phyloP scores from a whole-genome alignment of 2,113 vertebrate genomes.

The Natator depressus region DNA sequence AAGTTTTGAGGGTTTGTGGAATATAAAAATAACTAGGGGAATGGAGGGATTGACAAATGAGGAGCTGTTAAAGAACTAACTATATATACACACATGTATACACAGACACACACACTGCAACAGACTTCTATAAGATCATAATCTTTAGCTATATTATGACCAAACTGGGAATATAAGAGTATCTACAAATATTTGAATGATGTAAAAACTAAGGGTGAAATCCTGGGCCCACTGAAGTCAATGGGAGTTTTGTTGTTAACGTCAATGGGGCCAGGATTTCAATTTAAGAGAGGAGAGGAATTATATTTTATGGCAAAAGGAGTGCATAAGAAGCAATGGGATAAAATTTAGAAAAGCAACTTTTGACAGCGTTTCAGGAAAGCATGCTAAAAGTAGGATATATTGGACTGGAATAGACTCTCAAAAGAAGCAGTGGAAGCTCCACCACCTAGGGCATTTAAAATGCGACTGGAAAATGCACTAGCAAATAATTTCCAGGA shows the following conservation, averaged over 20 bases:
- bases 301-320: neutral
- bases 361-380: neutral
- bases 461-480: neutral
- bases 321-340: neutral
- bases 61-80: neutral
- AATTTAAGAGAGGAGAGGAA: neutral
- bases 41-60: neutral
- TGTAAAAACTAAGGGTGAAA: slow-evolving; percentile 18
- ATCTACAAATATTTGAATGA: neutral
- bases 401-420: neutral
- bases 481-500: neutral
- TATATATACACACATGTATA: neutral
- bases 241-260: neutral
- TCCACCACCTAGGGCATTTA: neutral
- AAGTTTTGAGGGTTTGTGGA: neutral
- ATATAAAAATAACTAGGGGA: slow-evolving; percentile 31
- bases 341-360: neutral
- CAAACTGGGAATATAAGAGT: neutral
- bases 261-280: neutral
- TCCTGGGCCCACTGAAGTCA: neutral
- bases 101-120: neutral
- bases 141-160: neutral
- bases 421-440: rapidly evolving
- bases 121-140: neutral
- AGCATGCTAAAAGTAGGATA: neutral